Evolutionary conservation across 2,797 vertebrate species (phyloP).

Genomic region (Platyrinchus mystaceus): DNA sequence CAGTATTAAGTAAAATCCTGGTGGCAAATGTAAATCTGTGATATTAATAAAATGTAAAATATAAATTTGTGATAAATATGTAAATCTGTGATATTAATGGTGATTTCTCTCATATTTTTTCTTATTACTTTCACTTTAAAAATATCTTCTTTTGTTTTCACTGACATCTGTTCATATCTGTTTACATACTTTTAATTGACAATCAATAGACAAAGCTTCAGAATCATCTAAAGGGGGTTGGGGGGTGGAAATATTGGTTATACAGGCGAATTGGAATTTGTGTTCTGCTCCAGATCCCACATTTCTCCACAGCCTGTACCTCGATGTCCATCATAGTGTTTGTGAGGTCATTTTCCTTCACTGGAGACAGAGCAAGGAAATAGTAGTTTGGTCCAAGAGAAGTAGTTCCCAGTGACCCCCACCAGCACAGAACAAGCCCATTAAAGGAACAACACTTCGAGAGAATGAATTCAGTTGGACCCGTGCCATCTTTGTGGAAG

Average conservation of each 20-base stretch:
- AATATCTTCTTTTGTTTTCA: background rate
- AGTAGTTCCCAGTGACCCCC: background rate
- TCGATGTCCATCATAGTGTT: background rate
- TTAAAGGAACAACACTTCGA: background rate
- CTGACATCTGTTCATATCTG: background rate
- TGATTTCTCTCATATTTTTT: background rate
- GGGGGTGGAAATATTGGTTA: background rate
- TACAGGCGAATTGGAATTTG: background rate
- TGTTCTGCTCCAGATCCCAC: background rate
- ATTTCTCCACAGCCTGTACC: background rate
- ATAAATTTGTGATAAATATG: background rate
- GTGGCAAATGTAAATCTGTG: background rate
- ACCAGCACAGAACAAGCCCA: background rate
- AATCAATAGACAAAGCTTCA: rapidly evolving
- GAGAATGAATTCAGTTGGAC: background rate
- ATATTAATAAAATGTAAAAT: background rate
- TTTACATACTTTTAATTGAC: background rate
- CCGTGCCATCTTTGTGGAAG: background rate
- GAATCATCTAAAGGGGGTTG: background rate
- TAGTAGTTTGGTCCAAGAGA: background rate
- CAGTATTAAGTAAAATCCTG: background rate
- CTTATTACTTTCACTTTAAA: background rate
- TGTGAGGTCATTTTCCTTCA: background rate
- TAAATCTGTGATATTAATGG: background rate
- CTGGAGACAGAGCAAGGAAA: background rate